Evolutionary conservation across 2,113 vertebrate species (phyloP).

Genomic region (Loxodonta africana): DNA sequence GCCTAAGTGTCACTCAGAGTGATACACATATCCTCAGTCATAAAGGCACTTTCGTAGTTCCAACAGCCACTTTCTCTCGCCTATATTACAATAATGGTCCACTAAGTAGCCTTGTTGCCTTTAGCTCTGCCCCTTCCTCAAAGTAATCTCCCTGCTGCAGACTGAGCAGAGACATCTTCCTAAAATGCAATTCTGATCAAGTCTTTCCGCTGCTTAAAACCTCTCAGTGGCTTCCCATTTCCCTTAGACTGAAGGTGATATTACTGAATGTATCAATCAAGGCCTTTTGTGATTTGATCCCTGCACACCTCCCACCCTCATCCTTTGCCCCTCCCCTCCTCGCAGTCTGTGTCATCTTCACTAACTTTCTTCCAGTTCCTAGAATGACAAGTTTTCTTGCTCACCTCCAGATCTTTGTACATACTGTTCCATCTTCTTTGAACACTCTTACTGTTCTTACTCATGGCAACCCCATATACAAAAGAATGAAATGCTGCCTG

Average conservation of each 20-base stretch:
- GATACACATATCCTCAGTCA: neutral
- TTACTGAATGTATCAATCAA: slow-evolving; percentile 48
- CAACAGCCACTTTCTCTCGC: slow-evolving; percentile 51
- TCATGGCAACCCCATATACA: no score
- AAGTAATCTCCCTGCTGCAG: neutral
- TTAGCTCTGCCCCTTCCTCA: neutral
- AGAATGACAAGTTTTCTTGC: neutral
- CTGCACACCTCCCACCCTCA: neutral
- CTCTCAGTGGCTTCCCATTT: slow-evolving; percentile 43
- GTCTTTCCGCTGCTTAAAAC: slow-evolving; percentile 47
- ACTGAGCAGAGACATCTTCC: slow-evolving; percentile 13
- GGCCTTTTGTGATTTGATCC: slow-evolving; percentile 43
- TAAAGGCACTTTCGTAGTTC: slow-evolving; percentile 46
- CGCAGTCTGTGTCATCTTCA: neutral
- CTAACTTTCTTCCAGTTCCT: neutral
- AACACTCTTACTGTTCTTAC: neutral
- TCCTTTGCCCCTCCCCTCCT: neutral
- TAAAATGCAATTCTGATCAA: slow-evolving; percentile 43
- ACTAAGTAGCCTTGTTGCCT: slow-evolving; percentile 42
- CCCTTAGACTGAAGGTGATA: slow-evolving; percentile 38
- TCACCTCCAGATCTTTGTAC: neutral
- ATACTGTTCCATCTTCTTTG: neutral
- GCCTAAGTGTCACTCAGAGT: slow-evolving; percentile 13
- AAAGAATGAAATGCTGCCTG: neutral
- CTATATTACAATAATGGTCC: neutral